A percentile compares a stretch with the other conserved stretches of the same genome.
phyloP scores from a whole-genome alignment of 2,797 vertebrate genomes.

The Anguilla anguilla region DNA sequence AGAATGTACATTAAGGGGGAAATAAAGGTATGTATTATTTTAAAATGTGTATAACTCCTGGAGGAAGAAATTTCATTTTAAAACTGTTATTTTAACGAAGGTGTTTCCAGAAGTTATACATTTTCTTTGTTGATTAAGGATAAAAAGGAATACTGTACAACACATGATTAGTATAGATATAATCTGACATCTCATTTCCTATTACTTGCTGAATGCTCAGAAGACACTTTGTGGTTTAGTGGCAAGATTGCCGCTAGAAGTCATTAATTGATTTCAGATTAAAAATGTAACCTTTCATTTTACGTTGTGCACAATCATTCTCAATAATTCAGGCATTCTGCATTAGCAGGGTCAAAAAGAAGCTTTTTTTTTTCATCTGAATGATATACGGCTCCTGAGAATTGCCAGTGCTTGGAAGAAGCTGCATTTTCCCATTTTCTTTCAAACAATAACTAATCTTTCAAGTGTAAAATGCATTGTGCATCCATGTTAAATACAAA shows the following conservation, averaged over 20 bases:
- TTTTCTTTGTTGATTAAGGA: slow-evolving; percentile 49
- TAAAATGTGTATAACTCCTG: not conserved
- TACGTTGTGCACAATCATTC: not conserved
- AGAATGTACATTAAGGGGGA: slow-evolving; percentile 8
- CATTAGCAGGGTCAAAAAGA: not conserved
- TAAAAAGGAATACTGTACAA: not conserved
- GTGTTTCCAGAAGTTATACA: slow-evolving; percentile 13
- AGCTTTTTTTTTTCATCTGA: not conserved
- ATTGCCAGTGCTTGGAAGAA: not conserved
- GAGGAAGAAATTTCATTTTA: not conserved
- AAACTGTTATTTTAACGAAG: not conserved
- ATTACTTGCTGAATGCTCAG: not conserved
- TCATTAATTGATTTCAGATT: not conserved
- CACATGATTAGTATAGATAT: not conserved
- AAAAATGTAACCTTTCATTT: not conserved
- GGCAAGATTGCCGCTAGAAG: not conserved
- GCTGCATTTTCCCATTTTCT: not conserved
- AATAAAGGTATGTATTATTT: slow-evolving; percentile 9
- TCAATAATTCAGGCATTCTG: not conserved
- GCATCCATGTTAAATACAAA: not conserved
- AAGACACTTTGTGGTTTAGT: not conserved
- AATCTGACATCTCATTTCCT: not conserved
- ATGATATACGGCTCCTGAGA: not conserved
- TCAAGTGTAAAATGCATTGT: not conserved
- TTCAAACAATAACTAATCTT: not conserved